Evolutionary conservation across 2,888 invertebrate species (phyloP), one percentile per base, ranked within the genome.

Genomic region (Macropis europaea): DNA sequence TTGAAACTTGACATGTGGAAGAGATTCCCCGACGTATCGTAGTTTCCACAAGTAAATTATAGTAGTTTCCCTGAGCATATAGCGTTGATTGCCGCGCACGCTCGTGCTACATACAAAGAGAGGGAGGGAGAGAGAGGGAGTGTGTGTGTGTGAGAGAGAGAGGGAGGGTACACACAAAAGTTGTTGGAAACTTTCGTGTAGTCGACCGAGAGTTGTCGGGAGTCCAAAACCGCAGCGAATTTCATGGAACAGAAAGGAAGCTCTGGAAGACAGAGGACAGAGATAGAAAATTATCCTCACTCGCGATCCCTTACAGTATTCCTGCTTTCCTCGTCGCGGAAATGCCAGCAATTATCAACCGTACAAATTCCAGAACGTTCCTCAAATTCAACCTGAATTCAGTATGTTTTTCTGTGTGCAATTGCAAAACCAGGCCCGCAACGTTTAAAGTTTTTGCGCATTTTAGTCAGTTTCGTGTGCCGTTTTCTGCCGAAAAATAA

Each of bases 281-380:
- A 26, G 6, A 30, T 7, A n/a, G 7, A 26, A 56, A 54, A 69
- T 76, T 68, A 76, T 69, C 53, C 36, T 11, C 40, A 9, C 45
- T 67, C 9, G 45, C 26, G 24, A 13, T 36, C 28, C 43, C 54
- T 54, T 48, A 13, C 56, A 59, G 47, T 52, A 40, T 57, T 47
- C 34, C 19, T 7, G 1, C 40, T 11, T 56, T 3, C 17, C 36
- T 42, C 34, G 45, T 0, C 26, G 15, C 34, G 24, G 43, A 45
- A 59, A 48, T 40, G 36, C 45, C 42, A n/a, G 50, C 38, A 62
- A 76, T 76, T 76, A 76, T 52, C 54, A 60, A 63, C 59, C 38
- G 32, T 26, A 50, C 32, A 19, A 40, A 17, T 47, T 42, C 52
- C 36, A 28, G 52, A 52, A 56, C 26, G 38, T 22, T 15, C n/a